Evolutionary conservation across 2,113 vertebrate species (phyloP), one percentile per base, ranked within the genome.

Genomic region (Herpetotheres cachinnans): DNA sequence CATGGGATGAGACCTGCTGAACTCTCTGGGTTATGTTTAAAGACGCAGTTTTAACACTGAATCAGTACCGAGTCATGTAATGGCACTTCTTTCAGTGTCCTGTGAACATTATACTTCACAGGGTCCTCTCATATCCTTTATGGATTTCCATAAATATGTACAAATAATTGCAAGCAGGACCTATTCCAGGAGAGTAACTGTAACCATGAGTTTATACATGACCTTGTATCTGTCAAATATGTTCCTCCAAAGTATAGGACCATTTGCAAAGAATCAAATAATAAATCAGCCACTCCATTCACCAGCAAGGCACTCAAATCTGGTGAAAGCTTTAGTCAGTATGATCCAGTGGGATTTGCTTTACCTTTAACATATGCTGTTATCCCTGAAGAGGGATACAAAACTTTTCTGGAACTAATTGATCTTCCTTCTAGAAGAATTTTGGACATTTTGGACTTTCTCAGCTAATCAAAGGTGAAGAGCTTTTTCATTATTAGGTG

Each of bases 381-480:
- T 92, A 61, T 19, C 59, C 34, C n/a, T 77, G 30, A 79, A 70
- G 1, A 9, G 22, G 6, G 29, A 22, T 66, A 67, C 9, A 85
- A 85, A 91, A 58, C 10, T 78, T 82, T 73, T 73, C 71, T 52
- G 32, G 44, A 61, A 26, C 36, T 81, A 85, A 77, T 40, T 77
- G 6, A 44, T 91, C 15, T 52, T 89, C 34, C 54, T 38, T 44
- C 11, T n/a, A 19, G 49, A 88, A 85, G 65, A 84, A 19, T 40
- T 78, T 67, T 71, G 32, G 61, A 81, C 44, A 38, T 86, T 77
- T 74, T 67, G 46, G 62, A 94, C n/a, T 8, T 86, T 67, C 77
- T 85, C 42, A 94, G 27, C 49, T 91, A 93, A 96, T 82, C 46
- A 93, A 89, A 97, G 55, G 24, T 59, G 16, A 97, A 93, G n/a